phyloP scores from a whole-genome alignment of 1,140 invertebrate genomes.

The Gonioctena quinquepunctata region DNA sequence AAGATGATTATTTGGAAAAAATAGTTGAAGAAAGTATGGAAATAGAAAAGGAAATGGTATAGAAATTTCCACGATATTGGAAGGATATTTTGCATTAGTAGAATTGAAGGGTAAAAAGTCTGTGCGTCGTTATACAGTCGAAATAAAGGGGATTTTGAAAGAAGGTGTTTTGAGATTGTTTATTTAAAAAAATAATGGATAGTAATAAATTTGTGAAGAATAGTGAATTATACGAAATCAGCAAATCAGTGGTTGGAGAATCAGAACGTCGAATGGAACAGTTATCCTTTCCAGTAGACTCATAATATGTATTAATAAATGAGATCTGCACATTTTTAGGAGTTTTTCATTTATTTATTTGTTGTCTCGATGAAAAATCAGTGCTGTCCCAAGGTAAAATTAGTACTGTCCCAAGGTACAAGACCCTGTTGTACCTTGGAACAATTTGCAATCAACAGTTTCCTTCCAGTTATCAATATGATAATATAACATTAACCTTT shows the following conservation, averaged over 20 bases:
- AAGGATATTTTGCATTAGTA: not conserved
- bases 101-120: not conserved
- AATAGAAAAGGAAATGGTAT: too few species aligned
- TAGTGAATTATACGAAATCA: not conserved
- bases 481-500: too few species aligned
- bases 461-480: too few species aligned
- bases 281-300: not conserved
- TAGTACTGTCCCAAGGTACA: too few species aligned
- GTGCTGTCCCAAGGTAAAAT: too few species aligned
- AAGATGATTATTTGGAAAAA: not conserved
- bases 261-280: not conserved
- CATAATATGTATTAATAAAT: too few species aligned
- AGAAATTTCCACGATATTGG: too few species aligned
- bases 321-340: too few species aligned
- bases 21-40: not conserved
- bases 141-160: not conserved
- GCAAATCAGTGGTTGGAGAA: not conserved
- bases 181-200: not conserved
- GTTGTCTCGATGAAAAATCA: too few species aligned
- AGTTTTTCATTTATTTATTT: too few species aligned
- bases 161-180: not conserved
- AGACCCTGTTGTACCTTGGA: too few species aligned
- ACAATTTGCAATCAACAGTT: too few species aligned
- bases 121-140: not conserved
- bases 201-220: not conserved